Percentiles rank a stretch among this genome's conserved stretches.
phyloP scores from a whole-genome alignment of 2,113 vertebrate species.

The Psilopsiagon aymara region DNA sequence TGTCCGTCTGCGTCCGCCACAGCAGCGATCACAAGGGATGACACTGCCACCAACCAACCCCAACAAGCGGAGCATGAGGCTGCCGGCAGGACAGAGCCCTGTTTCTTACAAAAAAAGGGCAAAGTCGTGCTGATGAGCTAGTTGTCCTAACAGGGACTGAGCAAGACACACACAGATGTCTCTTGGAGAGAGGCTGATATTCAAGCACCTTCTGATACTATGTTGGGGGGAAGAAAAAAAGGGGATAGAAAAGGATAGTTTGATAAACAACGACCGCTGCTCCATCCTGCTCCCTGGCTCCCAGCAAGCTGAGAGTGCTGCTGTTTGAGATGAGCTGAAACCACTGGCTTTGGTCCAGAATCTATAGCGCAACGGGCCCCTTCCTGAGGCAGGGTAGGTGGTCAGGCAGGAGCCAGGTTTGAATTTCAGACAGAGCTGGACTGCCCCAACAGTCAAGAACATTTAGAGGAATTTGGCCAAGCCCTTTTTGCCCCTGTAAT shows the following conservation, averaged over 20 bases:
- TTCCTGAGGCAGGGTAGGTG: slow-evolving; percentile 45
- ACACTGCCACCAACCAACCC: neutral
- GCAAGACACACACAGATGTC: neutral
- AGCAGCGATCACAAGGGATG: neutral
- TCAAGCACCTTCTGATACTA: neutral
- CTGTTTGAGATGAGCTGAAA: slow-evolving; percentile 43
- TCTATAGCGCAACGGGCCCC: neutral
- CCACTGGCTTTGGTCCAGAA: slow-evolving; percentile 44
- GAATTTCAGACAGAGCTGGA: slow-evolving; percentile 33
- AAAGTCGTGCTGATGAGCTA: neutral
- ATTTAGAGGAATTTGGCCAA: slow-evolving; percentile 35
- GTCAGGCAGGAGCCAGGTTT: slow-evolving; percentile 34
- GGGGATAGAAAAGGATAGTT: neutral
- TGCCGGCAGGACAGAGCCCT: neutral
- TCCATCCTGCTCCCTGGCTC: neutral
- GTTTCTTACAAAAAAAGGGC: neutral
- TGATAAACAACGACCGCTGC: slow-evolving; percentile 7
- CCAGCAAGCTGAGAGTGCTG: slow-evolving; percentile 37
- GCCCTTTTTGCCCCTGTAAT: slow-evolving; percentile 3
- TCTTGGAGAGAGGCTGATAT: neutral
- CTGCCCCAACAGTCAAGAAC: slow-evolving; percentile 32
- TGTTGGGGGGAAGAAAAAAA: neutral
- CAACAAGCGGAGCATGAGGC: neutral
- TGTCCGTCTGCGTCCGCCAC: neutral
- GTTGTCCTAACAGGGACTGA: neutral